A percentile compares a stretch with the other conserved stretches of the same genome.
Evolutionary conservation across 2,797 vertebrate genomes (phyloP).

Genomic region (Coregonus sp.): DNA sequence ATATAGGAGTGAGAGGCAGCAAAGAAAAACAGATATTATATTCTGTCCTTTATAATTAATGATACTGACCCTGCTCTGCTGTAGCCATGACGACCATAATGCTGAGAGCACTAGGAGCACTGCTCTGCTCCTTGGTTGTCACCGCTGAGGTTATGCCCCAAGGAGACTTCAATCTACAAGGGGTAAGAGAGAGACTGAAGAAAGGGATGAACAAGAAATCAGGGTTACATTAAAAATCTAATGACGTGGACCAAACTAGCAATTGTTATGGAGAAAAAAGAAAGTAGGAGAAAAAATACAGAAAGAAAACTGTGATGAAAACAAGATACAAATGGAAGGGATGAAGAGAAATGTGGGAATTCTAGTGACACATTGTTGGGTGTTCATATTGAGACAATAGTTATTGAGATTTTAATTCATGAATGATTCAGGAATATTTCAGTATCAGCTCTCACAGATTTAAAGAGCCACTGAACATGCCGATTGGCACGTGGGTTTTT

Average conservation of each 20-base stretch:
- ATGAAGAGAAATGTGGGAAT: background rate
- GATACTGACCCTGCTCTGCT: conserved; percentile 6
- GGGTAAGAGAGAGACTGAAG: conserved; percentile 70
- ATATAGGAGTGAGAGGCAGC: conserved; percentile 56
- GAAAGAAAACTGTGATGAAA: background rate
- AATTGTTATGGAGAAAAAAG: background rate
- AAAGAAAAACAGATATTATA: conserved; percentile 23
- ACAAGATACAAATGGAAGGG: background rate
- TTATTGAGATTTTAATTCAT: background rate
- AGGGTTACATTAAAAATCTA: background rate
- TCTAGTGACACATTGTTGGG: background rate
- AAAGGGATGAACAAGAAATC: background rate
- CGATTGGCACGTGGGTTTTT: no score
- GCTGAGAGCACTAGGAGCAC: conserved; percentile 66
- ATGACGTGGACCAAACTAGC: background rate
- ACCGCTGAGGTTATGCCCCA: conserved; percentile 67
- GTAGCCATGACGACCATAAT: conserved; percentile 61
- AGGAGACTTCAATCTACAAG: conserved; percentile 78
- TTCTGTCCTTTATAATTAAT: conserved; percentile 11
- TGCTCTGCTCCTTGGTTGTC: conserved; percentile 63
- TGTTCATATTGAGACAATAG: background rate
- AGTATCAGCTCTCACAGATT: background rate
- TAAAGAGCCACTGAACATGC: no score
- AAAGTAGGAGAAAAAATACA: background rate
- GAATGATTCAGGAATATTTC: background rate